A percentile compares a stretch with the other conserved stretches of the same genome.
These are phyloP conservation scores for Cyclophora albipunctata DNA, from an alignment of 2,888 invertebrate genomes.

Conservation along the genomic window DNA sequence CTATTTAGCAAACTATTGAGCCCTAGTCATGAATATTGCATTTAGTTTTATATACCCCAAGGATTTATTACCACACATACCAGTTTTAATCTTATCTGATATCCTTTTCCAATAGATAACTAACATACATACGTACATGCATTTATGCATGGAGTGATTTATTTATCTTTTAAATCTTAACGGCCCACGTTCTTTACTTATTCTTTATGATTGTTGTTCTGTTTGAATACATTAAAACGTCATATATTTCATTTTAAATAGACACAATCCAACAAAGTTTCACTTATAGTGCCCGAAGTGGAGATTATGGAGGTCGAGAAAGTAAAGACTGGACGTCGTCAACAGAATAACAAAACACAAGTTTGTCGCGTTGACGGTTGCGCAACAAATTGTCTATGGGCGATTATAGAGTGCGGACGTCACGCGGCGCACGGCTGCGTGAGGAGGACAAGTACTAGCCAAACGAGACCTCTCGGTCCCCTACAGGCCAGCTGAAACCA, in stretches of 20 bases:
- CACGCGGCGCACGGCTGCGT: slow-evolving; percentile 42
- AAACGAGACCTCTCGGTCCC: slow-evolving; percentile 29
- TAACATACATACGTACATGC: no score
- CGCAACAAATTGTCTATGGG: slow-evolving; percentile 51
- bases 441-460: slow-evolving; percentile 39
- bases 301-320: slow-evolving; percentile 57
- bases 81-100: not conserved
- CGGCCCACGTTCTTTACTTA: no score
- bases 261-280: slow-evolving; percentile 29
- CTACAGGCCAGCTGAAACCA: slow-evolving; percentile 18
- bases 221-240: no score
- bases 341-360: slow-evolving; percentile 54
- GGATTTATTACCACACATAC: slow-evolving; percentile 30
- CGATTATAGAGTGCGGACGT: slow-evolving; percentile 50
- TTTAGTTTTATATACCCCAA: slow-evolving; percentile 20
- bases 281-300: slow-evolving; percentile 28
- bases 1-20: slow-evolving; percentile 29
- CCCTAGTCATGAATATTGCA: slow-evolving; percentile 30
- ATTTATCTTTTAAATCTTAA: no score
- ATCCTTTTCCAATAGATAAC: no score
- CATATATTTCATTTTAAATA: no score
- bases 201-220: no score
- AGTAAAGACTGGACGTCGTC: slow-evolving; percentile 51
- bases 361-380: slow-evolving; percentile 45
- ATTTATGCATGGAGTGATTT: no score